Evolutionary conservation across 2,888 invertebrate species (phyloP), one percentile per base, ranked within the genome.

Genomic region (Cryptocephalus primarius): DNA sequence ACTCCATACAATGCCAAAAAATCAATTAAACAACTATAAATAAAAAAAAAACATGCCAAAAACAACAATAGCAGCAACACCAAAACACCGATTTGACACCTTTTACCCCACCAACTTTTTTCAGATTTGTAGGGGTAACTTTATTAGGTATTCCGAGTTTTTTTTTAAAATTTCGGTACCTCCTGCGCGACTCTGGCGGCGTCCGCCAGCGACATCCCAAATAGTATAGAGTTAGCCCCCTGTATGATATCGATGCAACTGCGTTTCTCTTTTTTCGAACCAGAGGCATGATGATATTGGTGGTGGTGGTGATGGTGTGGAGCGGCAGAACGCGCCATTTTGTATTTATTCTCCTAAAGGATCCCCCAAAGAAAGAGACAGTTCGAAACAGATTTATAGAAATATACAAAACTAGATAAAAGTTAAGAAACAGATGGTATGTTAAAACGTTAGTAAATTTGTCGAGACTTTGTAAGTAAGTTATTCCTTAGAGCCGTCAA

Each of bases 121-220:
- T 22, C 22, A 22, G 6, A 22, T 22, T 22, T 22, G 22, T 22
- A 22, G 22, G 22, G 22, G 22, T 22, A 22, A 22, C 22, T 22
- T 22, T 6, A 22, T n/a, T n/a, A n/a, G n/a, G n/a, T n/a, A n/a
- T n/a, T n/a, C n/a, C n/a, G 22, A 22, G 22, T 22, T 22, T 22
- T 22, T 22, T 22, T 22, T 22, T 22, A 4, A 22, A 22, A 6
- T 22, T 22, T 22, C 22, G 22, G 22, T 22, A 60, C 60, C 60
- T 60, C 60, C 53, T 60, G 60, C 38, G 60, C 60, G 42, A 60
- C 55, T 43, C 52, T 55, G 44, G 60, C 53, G 44, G 59, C 60
- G 45, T 60, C 60, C 36, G 57, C 60, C 47, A 60, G 50, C 38
- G 60, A 60, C 60, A 60, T 60, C 41, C 60, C 60, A 47, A 60